Evolutionary conservation across 2,113 vertebrate genomes (phyloP), one percentile per base, ranked within the genome.

Genomic region (Eudyptes chrysolophus): DNA sequence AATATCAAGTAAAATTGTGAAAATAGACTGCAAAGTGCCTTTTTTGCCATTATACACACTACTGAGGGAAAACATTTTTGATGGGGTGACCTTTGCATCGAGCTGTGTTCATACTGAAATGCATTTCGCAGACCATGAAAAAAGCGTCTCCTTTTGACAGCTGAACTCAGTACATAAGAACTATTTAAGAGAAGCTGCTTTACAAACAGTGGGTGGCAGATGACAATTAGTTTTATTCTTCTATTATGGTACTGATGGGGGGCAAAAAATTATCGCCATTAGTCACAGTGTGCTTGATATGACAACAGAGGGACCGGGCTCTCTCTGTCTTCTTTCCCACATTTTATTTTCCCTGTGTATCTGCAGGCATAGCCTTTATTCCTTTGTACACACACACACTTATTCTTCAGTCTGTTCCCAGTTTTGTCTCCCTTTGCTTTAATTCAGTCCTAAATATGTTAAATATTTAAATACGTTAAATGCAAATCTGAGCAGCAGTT

Each of bases 1-100:
- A 98, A 95, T 76, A 95, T 46, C 86, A 95, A 96, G 71, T 51
- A 79, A 94, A 97, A 95, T 49, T 46, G 84, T 77, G 60, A 92
- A 89, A 94, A 83, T 16, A 58, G 92, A 27, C 87, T 92, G 82
- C n/a, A 79, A 90, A 95, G 96, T 58, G 89, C 90, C 75, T 54
- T 44, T 87, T 94, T 85, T 88, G 76, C 90, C 81, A 89, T 92
- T 97, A 62, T 71, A 54, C 57, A 93, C 78, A n/a, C 89, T 83
- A 26, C 81, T 71, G 82, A 96, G 84, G 92, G 71, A 97, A 95
- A 98, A 97, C 60, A 84, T 87, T 98, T 97, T 86, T 97, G 97
- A 96, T 87, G 84, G 96, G 94, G 77, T 97, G 97, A 98, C 97
- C 97, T 97, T 98, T 97, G 95, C 93, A 95, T 89, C 0, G 89